Evolutionary conservation across 2,797 vertebrate species (phyloP).

Genomic region (Lutra lutra): DNA sequence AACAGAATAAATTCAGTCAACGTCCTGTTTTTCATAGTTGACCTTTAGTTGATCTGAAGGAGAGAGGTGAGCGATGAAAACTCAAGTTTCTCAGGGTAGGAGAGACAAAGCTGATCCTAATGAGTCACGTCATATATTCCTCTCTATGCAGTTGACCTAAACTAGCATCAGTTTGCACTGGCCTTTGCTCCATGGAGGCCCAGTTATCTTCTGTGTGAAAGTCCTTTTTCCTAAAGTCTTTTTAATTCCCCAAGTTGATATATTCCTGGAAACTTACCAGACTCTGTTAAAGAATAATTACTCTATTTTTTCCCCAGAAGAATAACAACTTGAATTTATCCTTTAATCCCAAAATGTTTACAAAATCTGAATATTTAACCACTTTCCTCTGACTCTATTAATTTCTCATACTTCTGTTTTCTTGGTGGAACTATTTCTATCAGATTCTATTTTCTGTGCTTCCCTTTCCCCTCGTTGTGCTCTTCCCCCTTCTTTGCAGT

Average conservation of each 20-base stretch:
- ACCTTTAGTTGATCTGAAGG: background rate
- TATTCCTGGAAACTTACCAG: background rate
- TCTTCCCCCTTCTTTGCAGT: background rate
- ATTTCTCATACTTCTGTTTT: background rate
- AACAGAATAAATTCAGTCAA: conserved; percentile 74
- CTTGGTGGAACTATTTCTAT: background rate
- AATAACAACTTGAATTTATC: background rate
- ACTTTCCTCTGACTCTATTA: background rate
- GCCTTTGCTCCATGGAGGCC: background rate
- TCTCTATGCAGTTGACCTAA: background rate
- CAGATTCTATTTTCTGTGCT: background rate
- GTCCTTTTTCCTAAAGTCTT: background rate
- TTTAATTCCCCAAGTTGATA: background rate
- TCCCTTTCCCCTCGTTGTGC: background rate
- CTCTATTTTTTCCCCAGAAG: background rate
- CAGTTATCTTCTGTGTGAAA: background rate
- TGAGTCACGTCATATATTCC: background rate
- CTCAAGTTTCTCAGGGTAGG: background rate
- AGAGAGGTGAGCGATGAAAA: background rate
- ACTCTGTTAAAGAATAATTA: background rate
- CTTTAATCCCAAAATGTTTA: background rate
- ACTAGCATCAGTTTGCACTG: background rate
- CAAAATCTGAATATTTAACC: background rate
- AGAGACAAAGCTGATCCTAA: background rate
- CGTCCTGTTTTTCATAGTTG: conserved; percentile 72